Evolutionary conservation across 1,140 invertebrate genomes (phyloP).

Genomic region (Xylocopa sonorina): DNA sequence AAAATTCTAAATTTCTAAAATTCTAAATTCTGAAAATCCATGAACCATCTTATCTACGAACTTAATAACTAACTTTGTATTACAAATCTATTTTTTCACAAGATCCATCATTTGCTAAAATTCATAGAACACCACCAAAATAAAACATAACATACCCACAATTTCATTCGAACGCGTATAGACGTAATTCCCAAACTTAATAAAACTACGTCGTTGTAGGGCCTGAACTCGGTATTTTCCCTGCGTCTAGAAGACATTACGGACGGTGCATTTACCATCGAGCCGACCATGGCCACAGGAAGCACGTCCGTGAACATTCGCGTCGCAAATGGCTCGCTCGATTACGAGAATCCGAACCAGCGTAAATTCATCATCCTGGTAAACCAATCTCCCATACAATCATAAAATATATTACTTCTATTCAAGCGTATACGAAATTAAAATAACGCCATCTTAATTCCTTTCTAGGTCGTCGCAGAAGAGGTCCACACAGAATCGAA

Average conservation of each 20-base stretch:
- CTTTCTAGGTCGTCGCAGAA: constrained; percentile 90
- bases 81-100: too few relatives aligned
- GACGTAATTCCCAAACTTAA: not conserved
- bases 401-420: not conserved
- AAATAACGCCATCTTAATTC: constrained; percentile 11
- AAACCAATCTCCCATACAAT: constrained; percentile 59
- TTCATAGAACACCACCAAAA: too few relatives aligned
- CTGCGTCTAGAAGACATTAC: constrained; percentile 90
- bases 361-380: constrained; percentile 94
- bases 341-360: constrained; percentile 96
- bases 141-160: too few relatives aligned
- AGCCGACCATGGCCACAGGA: constrained; percentile 89
- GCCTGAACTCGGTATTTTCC: constrained; percentile 90
- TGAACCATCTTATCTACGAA: too few relatives aligned
- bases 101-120: too few relatives aligned
- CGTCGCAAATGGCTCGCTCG: constrained; percentile 89
- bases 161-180: not conserved
- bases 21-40: too few relatives aligned
- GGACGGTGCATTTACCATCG: constrained; percentile 89
- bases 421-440: not conserved
- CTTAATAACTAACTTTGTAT: too few relatives aligned
- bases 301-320: constrained; percentile 91
- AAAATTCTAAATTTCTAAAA: too few relatives aligned
- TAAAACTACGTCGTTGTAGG: constrained; percentile 81
- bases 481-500: constrained; percentile 89